Evolutionary conservation across 1,140 invertebrate genomes (phyloP), one percentile per base, ranked within the genome.

Genomic region (Aphelenchoides fujianensis): DNA sequence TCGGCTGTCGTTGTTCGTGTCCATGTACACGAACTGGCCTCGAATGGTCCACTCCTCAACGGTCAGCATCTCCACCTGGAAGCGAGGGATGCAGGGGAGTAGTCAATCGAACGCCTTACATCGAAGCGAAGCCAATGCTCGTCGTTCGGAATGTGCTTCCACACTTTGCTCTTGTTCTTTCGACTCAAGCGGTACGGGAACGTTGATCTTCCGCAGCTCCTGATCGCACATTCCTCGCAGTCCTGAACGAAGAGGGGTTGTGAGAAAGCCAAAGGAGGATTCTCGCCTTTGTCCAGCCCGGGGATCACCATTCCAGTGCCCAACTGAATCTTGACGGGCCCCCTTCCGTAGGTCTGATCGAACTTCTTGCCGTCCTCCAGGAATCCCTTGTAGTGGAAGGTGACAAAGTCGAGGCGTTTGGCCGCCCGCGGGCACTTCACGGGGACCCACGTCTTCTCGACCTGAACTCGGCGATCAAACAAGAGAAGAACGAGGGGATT

Each of bases 341-440:
- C 81, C 3, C 74, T 35, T 2, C 76, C 81, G 70, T 84, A 84
- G 7, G 77, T 83, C 64, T 84, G 83, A 69, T 84, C 82, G 32
- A 84, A 82, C 37, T 80, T 82, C 35, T 83, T 83, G 12, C 81
- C 81, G 32, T 84, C 79, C 63, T 83, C 82, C 0, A 72, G 36
- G 68, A 83, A 83, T n/a, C 81, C 81, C 70, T 83, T 83, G 64
- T 84, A 83, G 71, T 83, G 82, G 67, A 83, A 83, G 7, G 83
- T 83, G 0, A 83, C 74, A 68, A 83, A 84, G 61, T 83, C 82
- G 19, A 78, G 34, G 7, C 83, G 69, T 28, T 75, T 69, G 1
- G 83, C 81, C 36, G 57, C 64, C 19, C 73, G 41, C 0, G 81
- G 69, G 53, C 82, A 83, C 9, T 84, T 72, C 1, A 55, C 62